These are phyloP conservation scores for Glandiceps talaboti DNA, from an alignment of 53 echinoderm and acorn worm genomes.

Conservation along the genomic window DNA sequence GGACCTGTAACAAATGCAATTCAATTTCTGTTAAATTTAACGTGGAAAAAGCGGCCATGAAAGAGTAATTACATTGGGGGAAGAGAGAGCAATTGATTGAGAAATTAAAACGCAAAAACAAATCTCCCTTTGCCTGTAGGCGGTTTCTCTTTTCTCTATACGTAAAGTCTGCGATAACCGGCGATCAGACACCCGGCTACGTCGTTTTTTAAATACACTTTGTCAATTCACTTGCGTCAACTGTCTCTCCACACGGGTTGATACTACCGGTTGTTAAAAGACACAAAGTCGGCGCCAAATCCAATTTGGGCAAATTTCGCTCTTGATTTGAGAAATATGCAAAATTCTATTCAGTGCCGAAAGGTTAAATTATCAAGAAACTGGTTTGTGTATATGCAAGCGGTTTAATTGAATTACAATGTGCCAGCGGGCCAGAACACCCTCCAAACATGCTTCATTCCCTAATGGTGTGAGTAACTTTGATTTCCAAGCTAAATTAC, in stretches of 20 bases:
- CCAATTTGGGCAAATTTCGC: not conserved
- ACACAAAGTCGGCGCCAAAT: not conserved
- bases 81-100: not conserved
- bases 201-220: not conserved
- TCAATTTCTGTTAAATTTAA: not conserved
- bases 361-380: not conserved
- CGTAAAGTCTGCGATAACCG: not conserved
- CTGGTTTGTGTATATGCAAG: not conserved
- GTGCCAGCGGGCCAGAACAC: not conserved
- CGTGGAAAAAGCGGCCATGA: conserved; percentile 1
- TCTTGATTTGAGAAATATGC: not conserved
- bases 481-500: not conserved
- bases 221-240: not conserved
- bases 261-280: not conserved
- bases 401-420: not conserved
- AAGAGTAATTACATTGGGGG: not conserved
- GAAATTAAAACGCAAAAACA: not conserved
- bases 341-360: not conserved
- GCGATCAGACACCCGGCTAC: not conserved
- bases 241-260: not conserved
- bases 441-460: not conserved
- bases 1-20: not conserved
- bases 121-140: not conserved
- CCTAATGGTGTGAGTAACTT: too few species aligned
- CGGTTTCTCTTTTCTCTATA: not conserved